Conservation (phyloP, 2,888 invertebrate genomes). For the Pantelozetes paolii region DNA sequence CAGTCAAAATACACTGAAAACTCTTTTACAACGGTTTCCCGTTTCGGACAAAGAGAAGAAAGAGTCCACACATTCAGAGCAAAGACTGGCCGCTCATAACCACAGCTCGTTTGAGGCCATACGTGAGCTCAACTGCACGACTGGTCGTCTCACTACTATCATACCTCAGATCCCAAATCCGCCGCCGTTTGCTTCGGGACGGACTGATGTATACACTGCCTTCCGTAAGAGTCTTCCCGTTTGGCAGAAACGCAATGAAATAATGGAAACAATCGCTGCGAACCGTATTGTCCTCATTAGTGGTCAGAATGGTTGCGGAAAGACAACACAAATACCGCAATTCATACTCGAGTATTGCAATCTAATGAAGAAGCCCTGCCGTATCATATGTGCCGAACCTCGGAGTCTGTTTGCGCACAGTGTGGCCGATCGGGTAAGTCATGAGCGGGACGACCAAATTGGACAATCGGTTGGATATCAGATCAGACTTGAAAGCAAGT, state of each 20-base stretch:
- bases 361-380: conserved; percentile 62
- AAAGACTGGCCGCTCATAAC: conserved; percentile 54
- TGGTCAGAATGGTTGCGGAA: conserved; percentile 83
- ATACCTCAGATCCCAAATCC: conserved; percentile 63
- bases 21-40: conserved; percentile 64
- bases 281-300: conserved; percentile 64
- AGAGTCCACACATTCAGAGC: conserved; percentile 61
- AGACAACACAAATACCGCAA: conserved; percentile 90
- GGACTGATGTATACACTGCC: conserved; percentile 49
- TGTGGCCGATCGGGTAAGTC: conserved; percentile 81
- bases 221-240: conserved; percentile 66
- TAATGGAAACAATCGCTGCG: conserved; percentile 63
- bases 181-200: conserved; percentile 49
- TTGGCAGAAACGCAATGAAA: conserved; percentile 62
- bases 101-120: conserved; percentile 6
- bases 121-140: conserved; percentile 56
- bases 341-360: conserved; percentile 74
- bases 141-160: conserved; percentile 65
- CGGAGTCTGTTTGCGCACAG: conserved; percentile 82
- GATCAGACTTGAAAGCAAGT: conserved; percentile 79
- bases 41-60: conserved; percentile 66
- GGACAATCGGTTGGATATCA: conserved; percentile 82
- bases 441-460: conserved; percentile 73
- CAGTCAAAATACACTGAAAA: conserved; percentile 62
- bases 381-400: conserved; percentile 90